Conservation (phyloP, 2,797 vertebrate genomes). For the Alca torda region DNA sequence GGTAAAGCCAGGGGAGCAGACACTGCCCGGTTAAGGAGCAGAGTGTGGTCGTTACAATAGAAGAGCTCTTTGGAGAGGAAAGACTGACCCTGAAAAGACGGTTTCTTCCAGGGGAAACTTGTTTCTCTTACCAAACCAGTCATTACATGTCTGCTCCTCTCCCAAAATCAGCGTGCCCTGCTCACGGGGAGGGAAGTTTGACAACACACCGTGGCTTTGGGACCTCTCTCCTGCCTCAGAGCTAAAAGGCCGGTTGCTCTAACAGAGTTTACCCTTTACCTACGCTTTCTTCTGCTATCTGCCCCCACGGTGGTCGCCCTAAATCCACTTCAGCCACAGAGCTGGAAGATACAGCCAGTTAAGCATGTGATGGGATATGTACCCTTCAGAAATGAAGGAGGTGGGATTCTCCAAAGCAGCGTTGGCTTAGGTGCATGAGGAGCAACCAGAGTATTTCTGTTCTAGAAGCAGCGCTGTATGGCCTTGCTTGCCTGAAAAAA, state of each 20-base stretch:
- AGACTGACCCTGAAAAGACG: neutral
- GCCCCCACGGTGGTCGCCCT: neutral
- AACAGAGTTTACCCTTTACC: neutral
- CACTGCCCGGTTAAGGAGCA: neutral
- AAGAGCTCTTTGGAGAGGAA: neutral
- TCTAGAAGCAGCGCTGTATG: too few species aligned
- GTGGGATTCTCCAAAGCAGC: neutral
- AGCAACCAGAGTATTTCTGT: neutral
- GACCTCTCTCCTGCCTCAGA: neutral
- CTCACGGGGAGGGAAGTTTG: neutral
- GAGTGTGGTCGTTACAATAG: too few species aligned
- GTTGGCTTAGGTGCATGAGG: accelerated
- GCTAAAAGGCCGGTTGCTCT: neutral
- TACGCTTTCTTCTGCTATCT: neutral
- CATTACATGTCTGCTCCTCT: neutral
- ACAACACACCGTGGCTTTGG: accelerated
- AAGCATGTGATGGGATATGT: neutral
- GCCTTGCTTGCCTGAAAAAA: neutral
- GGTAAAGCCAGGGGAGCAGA: neutral
- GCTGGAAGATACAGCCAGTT: neutral
- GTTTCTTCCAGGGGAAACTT: neutral
- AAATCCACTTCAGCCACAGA: neutral
- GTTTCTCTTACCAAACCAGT: neutral
- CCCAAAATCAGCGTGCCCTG: neutral
- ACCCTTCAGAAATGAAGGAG: neutral